Conservation (phyloP, 2,888 invertebrate species). For the Camptogramma bilineatum region DNA sequence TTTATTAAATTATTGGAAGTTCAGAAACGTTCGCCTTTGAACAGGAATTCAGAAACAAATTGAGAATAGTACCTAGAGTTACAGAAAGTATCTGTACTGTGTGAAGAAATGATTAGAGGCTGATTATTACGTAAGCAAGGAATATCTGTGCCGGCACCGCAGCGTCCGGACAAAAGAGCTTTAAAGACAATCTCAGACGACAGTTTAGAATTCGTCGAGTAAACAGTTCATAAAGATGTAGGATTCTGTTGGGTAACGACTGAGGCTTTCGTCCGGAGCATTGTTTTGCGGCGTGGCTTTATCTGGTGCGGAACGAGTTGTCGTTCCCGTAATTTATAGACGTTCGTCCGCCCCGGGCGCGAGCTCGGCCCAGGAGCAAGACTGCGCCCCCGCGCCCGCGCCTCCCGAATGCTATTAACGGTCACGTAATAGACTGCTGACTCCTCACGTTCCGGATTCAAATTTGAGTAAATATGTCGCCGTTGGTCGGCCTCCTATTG, state of each 20-base stretch:
- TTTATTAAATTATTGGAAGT: conserved; percentile 85
- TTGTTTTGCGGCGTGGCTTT: conserved; percentile 82
- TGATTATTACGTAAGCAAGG: conserved; percentile 47
- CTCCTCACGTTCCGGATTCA: conserved; percentile 75
- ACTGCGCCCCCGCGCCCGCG: conserved; percentile 36
- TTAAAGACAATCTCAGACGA: conserved; percentile 56
- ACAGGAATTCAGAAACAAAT: conserved; percentile 74
- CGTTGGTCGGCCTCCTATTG: conserved; percentile 64
- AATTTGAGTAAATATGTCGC: conserved; percentile 78
- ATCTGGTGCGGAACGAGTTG: conserved; percentile 82
- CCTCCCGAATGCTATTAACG: conserved; percentile 70
- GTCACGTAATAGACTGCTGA: conserved; percentile 77
- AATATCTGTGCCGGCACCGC: conserved; percentile 38
- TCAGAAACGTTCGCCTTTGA: conserved; percentile 83
- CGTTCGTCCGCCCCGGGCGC: conserved; percentile 76
- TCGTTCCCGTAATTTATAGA: conserved; percentile 83
- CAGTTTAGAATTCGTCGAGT: conserved; percentile 65
- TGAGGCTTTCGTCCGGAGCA: conserved; percentile 75
- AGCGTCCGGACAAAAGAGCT: conserved; percentile 54
- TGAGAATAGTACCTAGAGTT: conserved; percentile 71
- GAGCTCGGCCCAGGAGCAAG: conserved; percentile 58
- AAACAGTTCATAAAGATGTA: conserved; percentile 79
- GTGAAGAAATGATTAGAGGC: conserved; percentile 47
- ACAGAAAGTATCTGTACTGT: conserved; percentile 63
- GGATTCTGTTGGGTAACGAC: conserved; percentile 73